phyloP scores from a whole-genome alignment of 2,888 invertebrate genomes.

The Frankliniella intonsa region DNA sequence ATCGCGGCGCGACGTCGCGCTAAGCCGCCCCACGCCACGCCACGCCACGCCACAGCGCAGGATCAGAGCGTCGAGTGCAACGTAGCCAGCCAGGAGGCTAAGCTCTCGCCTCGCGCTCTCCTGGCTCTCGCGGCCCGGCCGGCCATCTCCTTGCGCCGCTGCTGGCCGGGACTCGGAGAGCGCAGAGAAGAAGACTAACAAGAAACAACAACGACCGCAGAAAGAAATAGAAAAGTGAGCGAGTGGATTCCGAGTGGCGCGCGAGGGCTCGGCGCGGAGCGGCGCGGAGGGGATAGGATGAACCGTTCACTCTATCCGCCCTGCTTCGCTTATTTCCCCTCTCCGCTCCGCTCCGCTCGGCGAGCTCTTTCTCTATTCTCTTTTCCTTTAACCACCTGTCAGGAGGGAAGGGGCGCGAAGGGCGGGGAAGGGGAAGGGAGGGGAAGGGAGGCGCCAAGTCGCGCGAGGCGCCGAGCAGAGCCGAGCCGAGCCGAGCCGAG shows the following conservation, averaged over 20 bases:
- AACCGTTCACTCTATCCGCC: not conserved
- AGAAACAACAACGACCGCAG: not conserved
- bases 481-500: not conserved
- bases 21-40: not conserved
- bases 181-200: conserved; percentile 15
- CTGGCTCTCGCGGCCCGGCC: not conserved
- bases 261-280: not conserved
- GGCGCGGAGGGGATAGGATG: not conserved
- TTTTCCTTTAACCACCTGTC: too few species aligned
- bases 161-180: not conserved
- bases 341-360: not conserved
- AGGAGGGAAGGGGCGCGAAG: not conserved
- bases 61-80: too few species aligned
- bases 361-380: too few species aligned
- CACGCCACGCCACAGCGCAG: not conserved
- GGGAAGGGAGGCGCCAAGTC: not conserved
- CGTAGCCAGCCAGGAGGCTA: too few species aligned
- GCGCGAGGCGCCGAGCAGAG: not conserved
- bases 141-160: not conserved
- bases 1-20: not conserved
- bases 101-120: not conserved
- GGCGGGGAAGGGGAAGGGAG: not conserved
- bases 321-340: not conserved
- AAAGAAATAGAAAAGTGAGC: conserved; percentile 23
- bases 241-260: not conserved